phyloP scores from a whole-genome alignment of 2,797 vertebrate genomes.

The Acestrorhynchus altus region DNA sequence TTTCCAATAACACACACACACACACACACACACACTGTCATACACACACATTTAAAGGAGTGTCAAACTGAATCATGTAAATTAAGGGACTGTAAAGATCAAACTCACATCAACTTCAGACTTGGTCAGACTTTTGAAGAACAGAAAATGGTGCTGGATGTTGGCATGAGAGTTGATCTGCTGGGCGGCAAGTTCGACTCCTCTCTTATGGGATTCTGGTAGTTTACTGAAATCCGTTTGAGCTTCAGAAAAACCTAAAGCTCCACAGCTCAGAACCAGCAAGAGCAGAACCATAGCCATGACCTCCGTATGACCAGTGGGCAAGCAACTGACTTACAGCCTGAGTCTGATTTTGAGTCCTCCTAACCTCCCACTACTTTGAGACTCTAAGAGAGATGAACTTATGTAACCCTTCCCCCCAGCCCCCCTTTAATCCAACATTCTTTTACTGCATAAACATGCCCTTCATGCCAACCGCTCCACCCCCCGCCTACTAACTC shows the following conservation, averaged over 20 bases:
- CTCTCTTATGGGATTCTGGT: constrained; percentile 57
- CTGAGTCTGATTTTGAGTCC: too few relatives aligned
- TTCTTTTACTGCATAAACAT: too few relatives aligned
- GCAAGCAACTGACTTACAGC: too few relatives aligned
- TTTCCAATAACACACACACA: neutral
- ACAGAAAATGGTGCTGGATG: constrained; percentile 70
- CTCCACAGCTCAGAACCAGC: constrained; percentile 64
- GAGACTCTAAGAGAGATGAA: neutral
- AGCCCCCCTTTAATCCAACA: neutral
- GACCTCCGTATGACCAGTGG: constrained; percentile 31
- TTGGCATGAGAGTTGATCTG: constrained; percentile 55
- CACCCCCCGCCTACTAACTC: too few relatives aligned
- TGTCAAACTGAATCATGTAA: too few relatives aligned
- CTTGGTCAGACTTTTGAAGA: constrained; percentile 66
- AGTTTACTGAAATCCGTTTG: constrained; percentile 64
- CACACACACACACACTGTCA: neutral
- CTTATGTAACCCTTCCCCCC: neutral
- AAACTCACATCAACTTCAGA: constrained; percentile 67
- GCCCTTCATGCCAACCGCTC: too few relatives aligned
- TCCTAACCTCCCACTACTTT: too few relatives aligned
- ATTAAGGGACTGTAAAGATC: too few relatives aligned
- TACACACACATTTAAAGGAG: too few relatives aligned
- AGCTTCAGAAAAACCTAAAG: constrained; percentile 49
- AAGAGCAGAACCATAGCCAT: constrained; percentile 67
- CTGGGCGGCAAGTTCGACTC: constrained; percentile 69